These are phyloP conservation scores for Ageneiosus marmoratus DNA, from an alignment of 2,113 vertebrate species.

Conservation along the genomic window DNA sequence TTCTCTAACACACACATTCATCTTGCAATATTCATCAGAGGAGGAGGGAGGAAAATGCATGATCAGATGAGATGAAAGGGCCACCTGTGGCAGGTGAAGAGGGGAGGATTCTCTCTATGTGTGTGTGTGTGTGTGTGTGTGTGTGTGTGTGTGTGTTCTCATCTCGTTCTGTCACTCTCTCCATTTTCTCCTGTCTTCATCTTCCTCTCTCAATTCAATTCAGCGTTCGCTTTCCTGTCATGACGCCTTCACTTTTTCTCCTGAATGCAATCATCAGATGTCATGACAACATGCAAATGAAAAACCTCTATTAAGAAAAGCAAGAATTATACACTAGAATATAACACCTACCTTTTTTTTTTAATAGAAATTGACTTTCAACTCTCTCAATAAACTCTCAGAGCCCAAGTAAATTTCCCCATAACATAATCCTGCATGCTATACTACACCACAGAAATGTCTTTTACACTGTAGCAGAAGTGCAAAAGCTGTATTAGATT, in stretches of 20 bases:
- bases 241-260: neutral
- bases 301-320: neutral
- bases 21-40: constrained; percentile 65
- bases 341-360: neutral
- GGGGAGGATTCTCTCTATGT: constrained; percentile 14
- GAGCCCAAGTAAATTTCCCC: neutral
- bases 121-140: neutral
- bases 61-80: constrained; percentile 64
- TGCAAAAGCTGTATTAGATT: neutral
- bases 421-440: neutral
- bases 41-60: constrained; percentile 44
- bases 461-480: neutral
- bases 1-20: neutral
- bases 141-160: constrained; percentile 28
- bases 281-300: neutral
- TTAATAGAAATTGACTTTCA: neutral
- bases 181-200: neutral
- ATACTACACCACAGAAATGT: too few species aligned
- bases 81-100: constrained; percentile 73
- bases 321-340: too few species aligned
- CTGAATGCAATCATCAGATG: neutral
- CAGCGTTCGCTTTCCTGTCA: too few species aligned
- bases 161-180: constrained; percentile 30
- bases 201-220: neutral
- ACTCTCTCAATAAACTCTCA: neutral